phyloP scores from a whole-genome alignment of 2,797 vertebrate species.

The Cyclura pinguis region DNA sequence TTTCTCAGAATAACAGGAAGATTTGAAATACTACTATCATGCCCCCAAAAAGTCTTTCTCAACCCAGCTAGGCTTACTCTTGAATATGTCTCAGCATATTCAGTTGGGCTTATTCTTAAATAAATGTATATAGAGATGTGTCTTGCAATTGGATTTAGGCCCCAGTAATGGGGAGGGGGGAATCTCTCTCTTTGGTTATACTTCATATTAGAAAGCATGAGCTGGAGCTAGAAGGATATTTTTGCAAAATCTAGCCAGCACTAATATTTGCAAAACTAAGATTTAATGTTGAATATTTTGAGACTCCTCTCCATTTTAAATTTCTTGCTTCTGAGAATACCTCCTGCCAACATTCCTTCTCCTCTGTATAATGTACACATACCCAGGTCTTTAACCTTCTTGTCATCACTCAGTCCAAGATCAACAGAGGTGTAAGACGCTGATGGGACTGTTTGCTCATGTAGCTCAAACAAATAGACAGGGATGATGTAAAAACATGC shows the following conservation, averaged over 20 bases:
- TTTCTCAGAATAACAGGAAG: slow-evolving; percentile 57
- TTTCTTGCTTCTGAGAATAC: slow-evolving; percentile 60
- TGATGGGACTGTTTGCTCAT: slow-evolving; percentile 54
- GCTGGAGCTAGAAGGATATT: slow-evolving; percentile 56
- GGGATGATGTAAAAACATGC: background rate
- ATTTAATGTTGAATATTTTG: slow-evolving; percentile 45
- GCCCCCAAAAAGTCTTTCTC: slow-evolving; percentile 42
- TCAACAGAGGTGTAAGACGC: slow-evolving; percentile 66
- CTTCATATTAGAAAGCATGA: slow-evolving; percentile 56
- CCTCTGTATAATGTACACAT: slow-evolving; percentile 66
- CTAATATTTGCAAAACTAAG: slow-evolving; percentile 61
- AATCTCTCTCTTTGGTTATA: slow-evolving; percentile 55
- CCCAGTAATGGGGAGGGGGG: background rate
- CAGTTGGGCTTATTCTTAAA: background rate
- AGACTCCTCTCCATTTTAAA: slow-evolving; percentile 45
- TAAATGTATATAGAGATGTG: no score
- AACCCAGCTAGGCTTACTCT: background rate
- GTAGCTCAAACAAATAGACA: slow-evolving; percentile 69
- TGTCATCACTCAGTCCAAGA: slow-evolving; percentile 69
- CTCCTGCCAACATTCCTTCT: slow-evolving; percentile 68
- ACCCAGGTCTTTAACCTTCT: slow-evolving; percentile 65
- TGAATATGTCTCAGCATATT: background rate
- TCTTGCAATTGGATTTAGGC: no score
- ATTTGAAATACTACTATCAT: slow-evolving; percentile 57
- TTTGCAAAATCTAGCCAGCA: slow-evolving; percentile 62